Evolutionary conservation across 2,888 invertebrate genomes (phyloP), one percentile per base, ranked within the genome.

Genomic region (Phyto melanocephala): DNA sequence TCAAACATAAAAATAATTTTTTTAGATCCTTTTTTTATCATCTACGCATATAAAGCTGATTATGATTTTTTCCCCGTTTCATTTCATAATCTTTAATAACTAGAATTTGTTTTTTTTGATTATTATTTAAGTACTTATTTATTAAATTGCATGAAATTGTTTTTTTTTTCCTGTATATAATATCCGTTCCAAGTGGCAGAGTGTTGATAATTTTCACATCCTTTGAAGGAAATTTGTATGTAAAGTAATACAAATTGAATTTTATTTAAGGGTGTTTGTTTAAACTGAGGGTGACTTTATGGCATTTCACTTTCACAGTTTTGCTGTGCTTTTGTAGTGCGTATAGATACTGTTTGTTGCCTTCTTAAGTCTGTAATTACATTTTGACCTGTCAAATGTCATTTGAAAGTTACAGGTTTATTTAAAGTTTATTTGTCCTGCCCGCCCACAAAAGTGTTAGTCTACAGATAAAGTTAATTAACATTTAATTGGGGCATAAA

Each of bases 381-480:
- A 72, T 68, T 72, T 63, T 75, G 84, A 78, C 83, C 80, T 80
- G 81, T 84, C 84, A 85, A 84, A 81, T 84, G 84, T 85, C 84
- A 84, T 82, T 82, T 84, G 72, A 82, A 81, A 67, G 77, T 80
- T 75, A 80, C 83, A 78, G 72, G 83, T 80, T 74, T 74, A 62
- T 83, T 76, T 68, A 58, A 74, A 70, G 24, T 47, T 76, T 58
- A 70, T 74, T 68, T 67, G 72, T 56, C 28, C 17, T 42, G 10
- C 50, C 62, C 80, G 75, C 84, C 84, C 84, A 77, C 82, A 79
- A 84, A 84, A 82, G 75, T 85, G 85, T 76, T 76, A 77, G 78
- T 85, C 79, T 58, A 52, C 60, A 84, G 82, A 85, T 85, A 82
- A 85, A 80, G 82, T 80, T 82, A 85, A 85, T 85, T 85, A 80